A percentile compares a stretch with the other conserved stretches of the same genome.
Evolutionary conservation across 23 tunicate genomes (phyloP).

Genomic region (Styela plicata): DNA sequence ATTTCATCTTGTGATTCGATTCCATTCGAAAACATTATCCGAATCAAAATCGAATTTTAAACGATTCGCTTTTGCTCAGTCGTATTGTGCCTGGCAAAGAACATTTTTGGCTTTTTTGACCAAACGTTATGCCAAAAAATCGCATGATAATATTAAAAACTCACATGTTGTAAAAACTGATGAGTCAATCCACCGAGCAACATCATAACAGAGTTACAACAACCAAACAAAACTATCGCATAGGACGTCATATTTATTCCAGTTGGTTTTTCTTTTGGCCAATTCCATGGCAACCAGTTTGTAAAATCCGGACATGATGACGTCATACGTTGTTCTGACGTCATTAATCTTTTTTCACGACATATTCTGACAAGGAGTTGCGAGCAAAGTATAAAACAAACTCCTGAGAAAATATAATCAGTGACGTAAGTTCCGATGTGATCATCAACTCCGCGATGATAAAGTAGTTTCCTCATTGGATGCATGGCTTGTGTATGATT

Average conservation of each 20-base stretch:
- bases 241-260: constrained; percentile 31
- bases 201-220: constrained; percentile 11
- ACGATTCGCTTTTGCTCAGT: too few relatives aligned
- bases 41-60: too few relatives aligned
- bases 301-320: neutral
- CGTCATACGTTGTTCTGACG: neutral
- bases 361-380: constrained; percentile 3
- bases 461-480: constrained; percentile 43
- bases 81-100: too few relatives aligned
- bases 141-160: too few relatives aligned
- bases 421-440: constrained; percentile 67
- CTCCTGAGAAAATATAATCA: constrained; percentile 47
- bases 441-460: constrained; percentile 78
- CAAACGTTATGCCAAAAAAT: too few relatives aligned
- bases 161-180: constrained; percentile 52
- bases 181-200: constrained; percentile 44
- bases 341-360: neutral
- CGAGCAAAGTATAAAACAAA: constrained; percentile 15
- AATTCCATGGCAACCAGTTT: constrained; percentile 30
- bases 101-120: too few relatives aligned
- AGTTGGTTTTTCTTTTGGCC: constrained; percentile 12
- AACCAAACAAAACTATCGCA: neutral
- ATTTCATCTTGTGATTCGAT: too few relatives aligned
- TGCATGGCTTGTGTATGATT: too few relatives aligned
- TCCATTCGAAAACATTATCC: too few relatives aligned